A percentile compares a stretch with the other conserved stretches of the same genome.
Evolutionary conservation across 2,113 vertebrate genomes (phyloP).

Genomic region (Aspidoscelis tigris): DNA sequence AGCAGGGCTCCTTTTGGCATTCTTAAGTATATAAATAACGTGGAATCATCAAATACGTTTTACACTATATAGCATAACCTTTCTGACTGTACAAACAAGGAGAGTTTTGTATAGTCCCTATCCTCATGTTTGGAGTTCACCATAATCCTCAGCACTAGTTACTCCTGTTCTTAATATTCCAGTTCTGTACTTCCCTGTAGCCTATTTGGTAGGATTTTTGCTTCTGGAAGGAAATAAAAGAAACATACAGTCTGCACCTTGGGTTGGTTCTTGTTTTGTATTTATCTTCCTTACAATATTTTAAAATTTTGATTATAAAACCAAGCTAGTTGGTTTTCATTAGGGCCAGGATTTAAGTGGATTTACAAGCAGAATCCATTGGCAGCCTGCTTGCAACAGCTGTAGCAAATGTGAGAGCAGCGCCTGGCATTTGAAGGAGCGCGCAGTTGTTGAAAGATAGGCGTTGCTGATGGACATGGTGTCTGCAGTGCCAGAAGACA

Average conservation of each 20-base stretch:
- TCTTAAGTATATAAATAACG: too few relatives aligned
- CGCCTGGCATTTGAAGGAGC: constrained; percentile 2
- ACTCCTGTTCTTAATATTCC: too few relatives aligned
- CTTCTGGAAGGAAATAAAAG: not conserved
- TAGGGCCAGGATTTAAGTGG: constrained; percentile 29
- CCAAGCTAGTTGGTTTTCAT: constrained; percentile 33
- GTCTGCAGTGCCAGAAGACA: not conserved
- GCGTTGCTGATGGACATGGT: not conserved
- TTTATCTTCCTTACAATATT: not conserved
- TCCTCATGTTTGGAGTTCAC: too few relatives aligned
- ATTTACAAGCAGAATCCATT: constrained; percentile 1
- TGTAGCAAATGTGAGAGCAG: not conserved
- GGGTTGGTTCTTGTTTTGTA: constrained; percentile 17
- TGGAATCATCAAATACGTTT: too few relatives aligned
- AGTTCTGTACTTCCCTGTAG: not conserved
- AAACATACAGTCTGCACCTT: too few relatives aligned
- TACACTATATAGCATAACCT: too few relatives aligned
- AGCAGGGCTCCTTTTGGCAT: too few relatives aligned
- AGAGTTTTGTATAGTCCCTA: too few relatives aligned
- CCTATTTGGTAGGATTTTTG: not conserved
- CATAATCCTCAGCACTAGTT: too few relatives aligned
- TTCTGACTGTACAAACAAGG: too few relatives aligned
- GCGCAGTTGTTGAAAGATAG: not conserved
- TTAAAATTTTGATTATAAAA: too few relatives aligned
- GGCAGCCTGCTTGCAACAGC: not conserved